A percentile compares a stretch with the other conserved stretches of the same genome.
Conservation (phyloP, 2,797 vertebrate species). For the Danio albolineatus region DNA sequence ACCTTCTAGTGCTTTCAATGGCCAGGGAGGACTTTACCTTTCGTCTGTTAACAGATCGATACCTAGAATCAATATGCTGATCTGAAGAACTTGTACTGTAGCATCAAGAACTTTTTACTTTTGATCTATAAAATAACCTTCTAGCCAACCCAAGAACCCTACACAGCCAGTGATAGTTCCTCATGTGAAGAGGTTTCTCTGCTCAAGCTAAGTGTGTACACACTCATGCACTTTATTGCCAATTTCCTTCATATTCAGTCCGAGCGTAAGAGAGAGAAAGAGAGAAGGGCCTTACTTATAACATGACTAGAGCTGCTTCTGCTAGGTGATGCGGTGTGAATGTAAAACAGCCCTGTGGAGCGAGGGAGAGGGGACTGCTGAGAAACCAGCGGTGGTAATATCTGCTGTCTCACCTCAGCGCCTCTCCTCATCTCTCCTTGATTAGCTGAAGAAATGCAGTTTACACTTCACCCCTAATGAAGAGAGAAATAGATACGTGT, state of each 20-base stretch:
- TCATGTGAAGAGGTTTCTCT: not conserved
- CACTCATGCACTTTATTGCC: not conserved
- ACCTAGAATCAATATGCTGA: not conserved
- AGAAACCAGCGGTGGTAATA: constrained; percentile 85
- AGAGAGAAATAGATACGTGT: constrained; percentile 58
- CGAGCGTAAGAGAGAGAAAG: not conserved
- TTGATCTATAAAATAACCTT: not conserved
- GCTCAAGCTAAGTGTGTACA: constrained; percentile 1
- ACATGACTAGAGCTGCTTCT: constrained; percentile 36
- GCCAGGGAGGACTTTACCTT: not conserved
- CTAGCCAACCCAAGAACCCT: not conserved
- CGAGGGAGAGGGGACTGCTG: constrained; percentile 74
- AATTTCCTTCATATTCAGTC: not conserved
- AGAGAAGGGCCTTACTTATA: constrained; percentile 21
- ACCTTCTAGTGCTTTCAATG: not conserved
- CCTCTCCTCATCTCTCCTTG: constrained; percentile 91
- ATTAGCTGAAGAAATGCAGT: constrained; percentile 93
- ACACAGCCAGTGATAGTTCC: not conserved
- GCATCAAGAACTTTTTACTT: not conserved
- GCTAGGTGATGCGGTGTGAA: constrained; percentile 47
- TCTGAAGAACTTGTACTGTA: not conserved
- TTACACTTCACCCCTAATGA: constrained; percentile 83
- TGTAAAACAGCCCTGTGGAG: constrained; percentile 72
- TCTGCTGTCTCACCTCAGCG: constrained; percentile 89
- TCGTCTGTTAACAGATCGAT: not conserved